These are phyloP conservation scores for Drosophila neocordata DNA, from an alignment of 1,140 invertebrate genomes.

Conservation along the genomic window DNA sequence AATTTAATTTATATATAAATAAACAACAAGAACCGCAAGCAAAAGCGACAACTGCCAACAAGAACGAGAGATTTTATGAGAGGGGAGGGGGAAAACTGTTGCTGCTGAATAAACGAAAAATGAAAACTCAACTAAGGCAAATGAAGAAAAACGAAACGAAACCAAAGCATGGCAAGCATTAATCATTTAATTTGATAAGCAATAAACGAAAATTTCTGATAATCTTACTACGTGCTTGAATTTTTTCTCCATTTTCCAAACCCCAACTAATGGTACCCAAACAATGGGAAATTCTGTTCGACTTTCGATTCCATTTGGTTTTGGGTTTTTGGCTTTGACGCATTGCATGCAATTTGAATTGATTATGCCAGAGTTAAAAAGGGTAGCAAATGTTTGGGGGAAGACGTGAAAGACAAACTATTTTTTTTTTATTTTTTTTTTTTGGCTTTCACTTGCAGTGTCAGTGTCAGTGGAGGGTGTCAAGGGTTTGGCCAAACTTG, in stretches of 20 bases:
- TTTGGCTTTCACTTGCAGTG: conserved; percentile 60
- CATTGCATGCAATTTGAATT: conserved; percentile 74
- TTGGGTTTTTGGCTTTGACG: conserved; percentile 36
- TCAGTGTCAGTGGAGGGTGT: conserved; percentile 1
- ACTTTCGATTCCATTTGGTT: neutral
- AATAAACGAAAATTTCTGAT: conserved; percentile 68
- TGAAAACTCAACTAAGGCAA: neutral
- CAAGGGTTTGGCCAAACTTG: conserved; percentile 69
- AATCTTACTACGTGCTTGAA: conserved; percentile 62
- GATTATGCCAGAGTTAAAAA: conserved; percentile 63
- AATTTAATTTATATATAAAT: conserved; percentile 56
- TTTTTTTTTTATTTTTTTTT: conserved; percentile 47
- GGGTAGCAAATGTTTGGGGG: conserved; percentile 33
- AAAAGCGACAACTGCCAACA: conserved; percentile 9
- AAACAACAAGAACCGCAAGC: conserved; percentile 25
- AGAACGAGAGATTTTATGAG: conserved; percentile 53
- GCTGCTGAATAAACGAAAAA: conserved; percentile 50
- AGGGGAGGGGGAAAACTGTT: conserved; percentile 31
- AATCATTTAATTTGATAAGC: conserved; percentile 81
- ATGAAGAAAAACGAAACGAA: conserved; percentile 6
- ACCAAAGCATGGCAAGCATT: conserved; percentile 51
- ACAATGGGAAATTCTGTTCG: conserved; percentile 5
- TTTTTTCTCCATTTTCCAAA: neutral
- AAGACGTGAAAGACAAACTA: conserved; percentile 71
- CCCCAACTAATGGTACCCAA: neutral